Percentiles rank a stretch among this genome's conserved stretches.
Conservation (phyloP, 2,888 invertebrate species). For the Cephus pygmeus region DNA sequence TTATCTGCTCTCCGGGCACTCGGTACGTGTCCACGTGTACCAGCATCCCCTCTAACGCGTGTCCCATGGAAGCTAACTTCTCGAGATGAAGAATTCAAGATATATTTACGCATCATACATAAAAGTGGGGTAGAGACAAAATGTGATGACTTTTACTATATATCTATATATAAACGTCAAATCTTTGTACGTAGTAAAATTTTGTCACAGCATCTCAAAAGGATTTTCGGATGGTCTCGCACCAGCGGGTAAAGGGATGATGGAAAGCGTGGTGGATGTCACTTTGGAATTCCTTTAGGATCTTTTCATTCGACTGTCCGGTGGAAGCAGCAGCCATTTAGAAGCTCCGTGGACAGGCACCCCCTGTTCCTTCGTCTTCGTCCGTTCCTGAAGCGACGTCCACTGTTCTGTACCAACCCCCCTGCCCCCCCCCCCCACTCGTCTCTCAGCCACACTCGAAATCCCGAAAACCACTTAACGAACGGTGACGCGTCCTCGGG, state of each 20-base stretch:
- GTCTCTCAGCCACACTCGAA: background rate
- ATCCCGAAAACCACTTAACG: conserved; percentile 45
- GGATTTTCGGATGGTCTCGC: too few species aligned
- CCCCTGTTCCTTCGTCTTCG: background rate
- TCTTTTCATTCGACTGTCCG: conserved; percentile 1
- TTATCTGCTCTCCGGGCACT: conserved; percentile 63
- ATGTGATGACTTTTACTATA: too few species aligned
- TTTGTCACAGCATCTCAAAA: too few species aligned
- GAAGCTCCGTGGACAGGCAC: too few species aligned
- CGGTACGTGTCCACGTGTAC: conserved; percentile 47
- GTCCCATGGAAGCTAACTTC: background rate
- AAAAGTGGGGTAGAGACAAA: too few species aligned
- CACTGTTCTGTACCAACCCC: background rate
- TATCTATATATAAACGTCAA: too few species aligned
- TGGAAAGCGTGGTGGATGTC: background rate
- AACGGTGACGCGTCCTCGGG: conserved; percentile 38
- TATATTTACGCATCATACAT: too few species aligned
- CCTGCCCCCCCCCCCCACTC: background rate
- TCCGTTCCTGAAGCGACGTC: background rate
- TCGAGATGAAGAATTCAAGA: too few species aligned
- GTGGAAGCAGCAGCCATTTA: too few species aligned
- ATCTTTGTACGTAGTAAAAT: too few species aligned
- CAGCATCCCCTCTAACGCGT: conserved; percentile 20
- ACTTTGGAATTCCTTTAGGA: conserved; percentile 2
- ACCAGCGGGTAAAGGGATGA: too few species aligned